Evolutionary conservation across 2,113 vertebrate species (phyloP), one percentile per base, ranked within the genome.

Genomic region (Crotalus viridis): DNA sequence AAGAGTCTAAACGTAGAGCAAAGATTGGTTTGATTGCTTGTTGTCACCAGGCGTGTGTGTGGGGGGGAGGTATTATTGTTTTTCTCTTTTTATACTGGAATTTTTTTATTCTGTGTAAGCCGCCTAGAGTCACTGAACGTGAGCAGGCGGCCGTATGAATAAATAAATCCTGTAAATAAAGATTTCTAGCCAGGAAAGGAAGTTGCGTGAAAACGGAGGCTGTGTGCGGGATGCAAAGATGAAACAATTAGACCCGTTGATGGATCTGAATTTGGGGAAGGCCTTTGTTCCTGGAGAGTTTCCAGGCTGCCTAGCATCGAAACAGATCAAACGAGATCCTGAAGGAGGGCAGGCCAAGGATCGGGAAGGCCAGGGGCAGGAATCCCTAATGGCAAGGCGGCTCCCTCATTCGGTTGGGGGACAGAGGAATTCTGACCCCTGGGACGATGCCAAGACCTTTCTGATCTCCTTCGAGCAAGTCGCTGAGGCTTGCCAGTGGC

Each of bases 381-480:
- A 86, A 10, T 86, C 85, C 24, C 6, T 91, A 17, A 85, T 21
- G 81, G 22, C 54, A 4, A 15, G 56, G 39, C 6, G 21, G 57
- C 13, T 2, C 54, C 15, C 54, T 21, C 54, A 7, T 6, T 55
- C 39, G 4, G 6, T 24, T 59, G 39, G 54, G 8, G 39, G 2
- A 19, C n/a, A 43, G 24, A 86, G 54, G 12, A 26, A 86, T 55
- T 39, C 54, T 6, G 54, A 39, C 9, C 74, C 81, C 6, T 91
- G 90, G 81, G 90, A 86, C 0, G 54, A 91, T 46, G 24, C 90
- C 48, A 74, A 81, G 61, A 6, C 48, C 5, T 90, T 90, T 54
- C n/a, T 90, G 61, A 21, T 12, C 28, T 90, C 89, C 61, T 90
- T 90, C 3, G 89, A 90, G 48, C 89, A 90, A 54, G 89, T 90